These are phyloP conservation scores for Varanus salvator DNA, from an alignment of 2,113 vertebrate species.

Conservation along the genomic window DNA sequence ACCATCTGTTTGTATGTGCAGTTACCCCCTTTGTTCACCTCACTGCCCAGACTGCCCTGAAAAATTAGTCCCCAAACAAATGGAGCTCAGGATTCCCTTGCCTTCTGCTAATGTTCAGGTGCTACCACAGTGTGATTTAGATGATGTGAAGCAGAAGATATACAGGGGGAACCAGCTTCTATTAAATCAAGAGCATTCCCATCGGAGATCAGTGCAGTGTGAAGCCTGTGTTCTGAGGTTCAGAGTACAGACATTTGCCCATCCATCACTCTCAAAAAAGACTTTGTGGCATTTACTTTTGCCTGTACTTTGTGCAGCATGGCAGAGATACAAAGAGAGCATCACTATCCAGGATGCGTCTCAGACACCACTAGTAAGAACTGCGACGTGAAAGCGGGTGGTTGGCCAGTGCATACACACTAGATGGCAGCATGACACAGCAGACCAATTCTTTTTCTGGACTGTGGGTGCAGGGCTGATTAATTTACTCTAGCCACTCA, in stretches of 20 bases:
- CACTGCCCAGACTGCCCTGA: too few species aligned
- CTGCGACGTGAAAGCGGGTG: not conserved
- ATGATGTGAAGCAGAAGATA: not conserved
- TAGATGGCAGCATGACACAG: conserved; percentile 66
- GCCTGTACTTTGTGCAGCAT: not conserved
- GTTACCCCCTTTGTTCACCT: too few species aligned
- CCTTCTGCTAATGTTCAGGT: not conserved
- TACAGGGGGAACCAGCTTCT: not conserved
- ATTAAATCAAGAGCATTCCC: not conserved
- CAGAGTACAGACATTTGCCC: not conserved
- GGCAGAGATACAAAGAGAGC: not conserved
- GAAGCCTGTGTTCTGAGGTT: not conserved
- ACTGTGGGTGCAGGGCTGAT: not conserved
- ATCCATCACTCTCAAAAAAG: not conserved
- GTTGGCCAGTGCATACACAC: conserved; percentile 29
- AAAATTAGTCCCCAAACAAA: not conserved
- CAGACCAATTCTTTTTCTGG: not conserved
- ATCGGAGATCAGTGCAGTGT: not conserved
- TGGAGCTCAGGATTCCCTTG: not conserved
- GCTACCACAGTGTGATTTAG: not conserved
- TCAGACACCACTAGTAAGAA: not conserved
- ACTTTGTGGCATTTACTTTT: not conserved
- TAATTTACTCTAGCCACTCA: not conserved
- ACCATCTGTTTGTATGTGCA: too few species aligned
- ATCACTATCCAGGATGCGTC: not conserved